Evolutionary conservation across 2,113 vertebrate species (phyloP).

Genomic region (Catharus bicknelli): DNA sequence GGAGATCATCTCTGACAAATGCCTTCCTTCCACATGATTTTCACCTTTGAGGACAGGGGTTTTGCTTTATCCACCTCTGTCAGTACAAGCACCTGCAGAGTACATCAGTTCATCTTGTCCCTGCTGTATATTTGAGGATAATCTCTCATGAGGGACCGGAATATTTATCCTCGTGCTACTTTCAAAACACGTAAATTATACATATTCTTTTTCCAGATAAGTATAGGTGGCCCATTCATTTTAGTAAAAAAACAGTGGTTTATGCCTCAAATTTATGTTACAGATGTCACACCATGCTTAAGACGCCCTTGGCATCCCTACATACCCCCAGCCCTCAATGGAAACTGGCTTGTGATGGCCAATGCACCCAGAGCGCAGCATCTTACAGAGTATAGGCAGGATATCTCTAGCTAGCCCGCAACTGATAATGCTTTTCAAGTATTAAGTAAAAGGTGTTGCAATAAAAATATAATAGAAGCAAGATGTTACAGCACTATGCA

Average conservation of each 20-base stretch:
- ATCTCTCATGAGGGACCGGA: neutral
- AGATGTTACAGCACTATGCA: neutral
- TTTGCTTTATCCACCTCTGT: neutral
- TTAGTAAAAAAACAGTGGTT: neutral
- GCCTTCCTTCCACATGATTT: neutral
- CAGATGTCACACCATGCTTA: neutral
- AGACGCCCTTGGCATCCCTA: neutral
- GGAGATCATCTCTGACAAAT: neutral
- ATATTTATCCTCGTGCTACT: neutral
- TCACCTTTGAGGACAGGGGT: neutral
- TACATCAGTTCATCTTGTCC: neutral
- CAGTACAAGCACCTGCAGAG: neutral
- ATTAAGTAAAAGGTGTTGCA: neutral
- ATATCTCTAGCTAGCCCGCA: neutral
- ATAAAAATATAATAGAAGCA: neutral
- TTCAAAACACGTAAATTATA: neutral
- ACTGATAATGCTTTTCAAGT: neutral
- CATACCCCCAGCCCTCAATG: neutral
- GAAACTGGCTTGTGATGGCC: neutral
- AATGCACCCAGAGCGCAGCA: rapidly evolving
- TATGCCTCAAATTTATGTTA: neutral
- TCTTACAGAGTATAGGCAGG: neutral
- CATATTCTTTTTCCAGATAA: neutral
- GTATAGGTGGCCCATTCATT: neutral
- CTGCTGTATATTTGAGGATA: neutral